Evolutionary conservation across 1,140 invertebrate genomes (phyloP).

Genomic region (Aphaenogaster ashmeadi): DNA sequence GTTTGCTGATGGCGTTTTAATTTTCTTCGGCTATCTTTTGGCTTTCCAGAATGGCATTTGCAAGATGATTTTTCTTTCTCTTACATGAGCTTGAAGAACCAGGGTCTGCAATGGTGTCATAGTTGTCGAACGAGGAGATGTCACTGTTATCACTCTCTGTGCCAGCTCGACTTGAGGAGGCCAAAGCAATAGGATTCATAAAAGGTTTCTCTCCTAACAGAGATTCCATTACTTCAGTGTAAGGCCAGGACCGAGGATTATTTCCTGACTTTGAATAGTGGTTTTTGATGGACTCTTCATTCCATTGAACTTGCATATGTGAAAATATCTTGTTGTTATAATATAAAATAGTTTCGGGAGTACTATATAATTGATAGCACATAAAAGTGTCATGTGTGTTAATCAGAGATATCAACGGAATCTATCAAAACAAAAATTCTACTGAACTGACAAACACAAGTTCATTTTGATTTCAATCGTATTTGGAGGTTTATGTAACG

Average conservation of each 20-base stretch:
- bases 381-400: not conserved
- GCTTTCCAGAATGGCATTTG: not conserved
- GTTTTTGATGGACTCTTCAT: not conserved
- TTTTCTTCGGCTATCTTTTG: constrained; percentile 2
- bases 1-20: not conserved
- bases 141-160: not conserved
- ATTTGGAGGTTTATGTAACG: constrained; percentile 19
- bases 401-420: constrained; percentile 6
- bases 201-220: constrained; percentile 11
- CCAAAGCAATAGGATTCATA: constrained; percentile 18
- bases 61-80: constrained; percentile 4
- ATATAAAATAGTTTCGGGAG: constrained; percentile 1
- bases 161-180: not conserved
- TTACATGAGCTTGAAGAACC: not conserved
- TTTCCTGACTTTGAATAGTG: not conserved
- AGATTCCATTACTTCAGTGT: not conserved
- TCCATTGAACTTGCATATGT: not conserved
- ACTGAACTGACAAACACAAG: not conserved
- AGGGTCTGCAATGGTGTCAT: not conserved
- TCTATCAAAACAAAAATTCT: not conserved
- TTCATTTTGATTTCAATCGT: constrained; percentile 19
- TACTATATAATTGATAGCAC: not conserved
- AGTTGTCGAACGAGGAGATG: not conserved
- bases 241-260: not conserved
- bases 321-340: not conserved